phyloP scores from a whole-genome alignment of 1,140 invertebrate species.

The Macrotrachela quadricornifera region DNA sequence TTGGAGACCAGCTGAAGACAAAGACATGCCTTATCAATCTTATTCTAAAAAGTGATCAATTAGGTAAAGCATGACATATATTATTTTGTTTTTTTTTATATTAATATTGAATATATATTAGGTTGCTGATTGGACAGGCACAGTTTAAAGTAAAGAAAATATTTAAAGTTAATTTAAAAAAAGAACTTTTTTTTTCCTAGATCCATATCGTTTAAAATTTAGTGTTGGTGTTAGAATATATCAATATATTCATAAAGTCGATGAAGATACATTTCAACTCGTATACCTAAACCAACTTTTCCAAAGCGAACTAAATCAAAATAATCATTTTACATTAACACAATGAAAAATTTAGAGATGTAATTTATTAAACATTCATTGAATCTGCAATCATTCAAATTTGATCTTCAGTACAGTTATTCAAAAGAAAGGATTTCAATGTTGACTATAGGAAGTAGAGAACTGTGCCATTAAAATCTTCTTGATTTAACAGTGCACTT shows the following conservation, averaged over 20 bases:
- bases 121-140: conserved; percentile 90
- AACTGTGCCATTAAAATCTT: too few species aligned
- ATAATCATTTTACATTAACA: not conserved
- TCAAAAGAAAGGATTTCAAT: too few species aligned
- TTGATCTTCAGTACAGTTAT: too few species aligned
- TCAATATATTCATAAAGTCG: conserved; percentile 89
- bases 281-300: conserved; percentile 31
- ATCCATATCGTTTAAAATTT: conserved; percentile 84
- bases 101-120: conserved; percentile 24
- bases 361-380: too few species aligned
- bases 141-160: conserved; percentile 78
- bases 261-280: conserved; percentile 92
- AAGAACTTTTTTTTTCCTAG: too few species aligned
- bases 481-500: too few species aligned
- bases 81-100: too few species aligned
- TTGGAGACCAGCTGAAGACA: conserved; percentile 82
- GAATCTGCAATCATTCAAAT: too few species aligned
- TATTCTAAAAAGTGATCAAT: conserved; percentile 85
- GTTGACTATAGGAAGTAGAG: too few species aligned
- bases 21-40: conserved; percentile 92
- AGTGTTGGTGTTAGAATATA: conserved; percentile 63
- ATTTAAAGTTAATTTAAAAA: conserved; percentile 39
- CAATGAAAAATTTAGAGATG: not conserved
- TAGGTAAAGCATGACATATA: conserved; percentile 52
- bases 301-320: conserved; percentile 10